Evolutionary conservation across 2,797 vertebrate genomes (phyloP).

Genomic region (Aulostomus chinensis): DNA sequence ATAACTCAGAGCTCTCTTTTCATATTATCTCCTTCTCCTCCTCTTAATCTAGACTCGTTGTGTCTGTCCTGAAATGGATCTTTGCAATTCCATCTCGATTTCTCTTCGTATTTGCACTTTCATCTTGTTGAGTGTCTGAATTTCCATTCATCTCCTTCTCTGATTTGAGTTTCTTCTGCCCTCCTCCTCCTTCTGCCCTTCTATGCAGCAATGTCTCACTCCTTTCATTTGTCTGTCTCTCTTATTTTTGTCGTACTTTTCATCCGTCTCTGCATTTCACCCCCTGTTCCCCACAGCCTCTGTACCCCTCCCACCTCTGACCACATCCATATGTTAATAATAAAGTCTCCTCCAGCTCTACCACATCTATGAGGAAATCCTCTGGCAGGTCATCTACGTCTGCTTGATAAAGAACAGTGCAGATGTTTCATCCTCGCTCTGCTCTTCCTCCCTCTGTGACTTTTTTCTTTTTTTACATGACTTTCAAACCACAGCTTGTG

Average conservation of each 20-base stretch:
- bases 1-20: constrained; percentile 13
- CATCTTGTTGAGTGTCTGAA: neutral
- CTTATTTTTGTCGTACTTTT: constrained; percentile 32
- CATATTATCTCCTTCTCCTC: too few species aligned
- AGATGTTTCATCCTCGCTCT: constrained; percentile 43
- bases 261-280: constrained; percentile 24
- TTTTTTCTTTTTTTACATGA: constrained; percentile 22
- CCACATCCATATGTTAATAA: constrained; percentile 69
- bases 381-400: constrained; percentile 62
- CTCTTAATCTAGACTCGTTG: neutral
- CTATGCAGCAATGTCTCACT: neutral
- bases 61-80: neutral
- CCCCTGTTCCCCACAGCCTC: constrained; percentile 23
- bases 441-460: constrained; percentile 34
- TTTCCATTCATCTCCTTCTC: too few species aligned
- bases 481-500: constrained; percentile 9
- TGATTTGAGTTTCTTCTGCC: too few species aligned
- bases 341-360: constrained; percentile 55
- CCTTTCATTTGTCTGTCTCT: constrained; percentile 15
- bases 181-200: too few species aligned
- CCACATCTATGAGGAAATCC: constrained; percentile 71
- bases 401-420: constrained; percentile 59
- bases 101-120: too few species aligned
- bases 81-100: neutral
- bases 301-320: constrained; percentile 22